Conservation (phyloP, 1,140 invertebrate species). For the Caenorhabditis brenneri region DNA sequence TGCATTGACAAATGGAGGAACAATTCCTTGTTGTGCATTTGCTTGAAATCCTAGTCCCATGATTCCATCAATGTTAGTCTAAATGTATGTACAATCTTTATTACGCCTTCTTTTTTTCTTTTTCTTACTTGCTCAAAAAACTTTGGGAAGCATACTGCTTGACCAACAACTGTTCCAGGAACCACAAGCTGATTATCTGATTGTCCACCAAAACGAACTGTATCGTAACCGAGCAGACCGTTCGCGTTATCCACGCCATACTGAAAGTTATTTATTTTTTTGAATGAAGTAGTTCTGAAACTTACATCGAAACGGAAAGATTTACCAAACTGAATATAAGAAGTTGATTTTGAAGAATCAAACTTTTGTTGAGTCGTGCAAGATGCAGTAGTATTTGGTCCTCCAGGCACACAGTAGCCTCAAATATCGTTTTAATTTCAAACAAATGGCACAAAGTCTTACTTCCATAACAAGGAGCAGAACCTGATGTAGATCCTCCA, state of each 20-base stretch:
- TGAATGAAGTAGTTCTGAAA: no score
- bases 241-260: not conserved
- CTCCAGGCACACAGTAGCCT: not conserved
- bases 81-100: not conserved
- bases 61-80: not conserved
- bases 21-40: not conserved
- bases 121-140: not conserved
- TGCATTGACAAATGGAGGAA: not conserved
- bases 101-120: not conserved
- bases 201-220: not conserved
- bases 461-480: not conserved
- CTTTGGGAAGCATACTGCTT: not conserved
- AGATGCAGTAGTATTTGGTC: not conserved
- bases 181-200: not conserved
- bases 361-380: not conserved
- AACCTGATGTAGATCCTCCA: not conserved
- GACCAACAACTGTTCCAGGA: not conserved
- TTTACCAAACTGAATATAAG: not conserved
- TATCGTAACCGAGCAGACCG: not conserved
- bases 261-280: not conserved
- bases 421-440: not conserved
- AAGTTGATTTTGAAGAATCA: not conserved
- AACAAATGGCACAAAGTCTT: not conserved
- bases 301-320: not conserved
- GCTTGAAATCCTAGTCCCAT: not conserved